Percentiles rank a stretch among this genome's conserved stretches.
Conservation (phyloP, 2,797 vertebrate genomes). For the Pagetopsis macropterus region DNA sequence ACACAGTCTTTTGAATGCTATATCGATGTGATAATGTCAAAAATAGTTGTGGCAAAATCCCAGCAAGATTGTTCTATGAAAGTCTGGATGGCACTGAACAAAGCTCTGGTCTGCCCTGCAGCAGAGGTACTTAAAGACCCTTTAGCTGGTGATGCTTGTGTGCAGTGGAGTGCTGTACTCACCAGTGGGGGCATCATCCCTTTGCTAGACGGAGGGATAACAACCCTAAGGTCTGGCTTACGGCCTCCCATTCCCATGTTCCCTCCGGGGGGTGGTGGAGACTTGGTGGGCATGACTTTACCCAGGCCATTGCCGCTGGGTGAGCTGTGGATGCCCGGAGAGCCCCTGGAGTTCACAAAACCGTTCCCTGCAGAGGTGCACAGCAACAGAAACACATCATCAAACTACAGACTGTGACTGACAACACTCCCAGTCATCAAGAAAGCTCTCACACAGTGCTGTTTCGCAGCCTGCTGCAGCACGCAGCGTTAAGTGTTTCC, state of each 20-base stretch:
- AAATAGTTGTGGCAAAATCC: constrained; percentile 42
- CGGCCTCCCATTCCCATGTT: constrained; percentile 93
- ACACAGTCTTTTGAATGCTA: constrained; percentile 25
- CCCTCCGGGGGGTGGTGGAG: constrained; percentile 94
- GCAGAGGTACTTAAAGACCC: constrained; percentile 51
- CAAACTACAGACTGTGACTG: constrained; percentile 76
- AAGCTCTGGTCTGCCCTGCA: constrained; percentile 44
- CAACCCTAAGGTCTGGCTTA: constrained; percentile 97
- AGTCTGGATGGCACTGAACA: constrained; percentile 34
- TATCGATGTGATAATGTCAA: constrained; percentile 30
- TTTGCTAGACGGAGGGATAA: constrained; percentile 98
- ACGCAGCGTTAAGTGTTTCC: constrained; percentile 83
- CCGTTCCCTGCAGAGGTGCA: constrained; percentile 91
- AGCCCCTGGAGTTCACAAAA: constrained; percentile 95
- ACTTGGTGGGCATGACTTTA: constrained; percentile 98
- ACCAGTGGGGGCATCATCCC: constrained; percentile 99
- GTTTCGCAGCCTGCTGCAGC: constrained; percentile 74
- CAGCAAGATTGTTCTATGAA: constrained; percentile 28
- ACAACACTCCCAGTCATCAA: constrained; percentile 77
- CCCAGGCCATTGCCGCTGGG: constrained; percentile 92
- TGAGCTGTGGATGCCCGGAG: constrained; percentile 91
- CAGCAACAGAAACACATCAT: constrained; percentile 76
- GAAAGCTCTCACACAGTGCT: constrained; percentile 68
- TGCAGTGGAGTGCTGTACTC: constrained; percentile 76
- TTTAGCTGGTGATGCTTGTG: constrained; percentile 47